phyloP scores from a whole-genome alignment of 2,888 invertebrate genomes.

The Aphodius sticticus region DNA sequence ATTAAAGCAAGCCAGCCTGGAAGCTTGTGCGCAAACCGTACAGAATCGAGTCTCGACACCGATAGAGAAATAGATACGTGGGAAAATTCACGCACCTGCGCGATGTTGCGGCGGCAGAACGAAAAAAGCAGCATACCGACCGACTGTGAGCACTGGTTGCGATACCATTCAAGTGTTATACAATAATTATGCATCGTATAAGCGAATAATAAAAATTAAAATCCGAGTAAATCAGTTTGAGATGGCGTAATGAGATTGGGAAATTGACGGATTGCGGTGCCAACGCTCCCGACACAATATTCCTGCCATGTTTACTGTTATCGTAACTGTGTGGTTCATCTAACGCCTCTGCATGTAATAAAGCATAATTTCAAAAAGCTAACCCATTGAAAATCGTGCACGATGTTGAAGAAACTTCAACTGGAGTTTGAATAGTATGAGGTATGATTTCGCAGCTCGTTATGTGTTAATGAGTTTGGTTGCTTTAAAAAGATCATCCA shows the following conservation, averaged over 20 bases:
- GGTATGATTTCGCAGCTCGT: too few relatives aligned
- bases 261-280: neutral
- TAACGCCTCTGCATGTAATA: neutral
- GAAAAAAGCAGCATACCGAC: neutral
- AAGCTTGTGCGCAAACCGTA: neutral
- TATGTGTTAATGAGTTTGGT: too few relatives aligned
- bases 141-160: neutral
- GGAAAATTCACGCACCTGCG: neutral
- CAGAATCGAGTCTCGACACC: neutral
- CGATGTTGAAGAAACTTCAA: neutral
- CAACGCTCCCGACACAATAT: neutral
- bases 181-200: neutral
- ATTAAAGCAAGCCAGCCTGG: neutral
- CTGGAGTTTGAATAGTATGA: too few relatives aligned
- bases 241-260: neutral
- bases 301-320: neutral
- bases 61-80: conserved; percentile 1
- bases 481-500: too few relatives aligned
- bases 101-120: neutral
- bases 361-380: neutral
- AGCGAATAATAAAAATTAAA: neutral
- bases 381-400: neutral
- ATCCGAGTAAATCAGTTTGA: neutral
- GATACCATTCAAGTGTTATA: conserved; percentile 4
- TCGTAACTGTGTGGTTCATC: neutral